phyloP scores from a whole-genome alignment of 2,888 invertebrate genomes.

The Sesia bembeciformis region DNA sequence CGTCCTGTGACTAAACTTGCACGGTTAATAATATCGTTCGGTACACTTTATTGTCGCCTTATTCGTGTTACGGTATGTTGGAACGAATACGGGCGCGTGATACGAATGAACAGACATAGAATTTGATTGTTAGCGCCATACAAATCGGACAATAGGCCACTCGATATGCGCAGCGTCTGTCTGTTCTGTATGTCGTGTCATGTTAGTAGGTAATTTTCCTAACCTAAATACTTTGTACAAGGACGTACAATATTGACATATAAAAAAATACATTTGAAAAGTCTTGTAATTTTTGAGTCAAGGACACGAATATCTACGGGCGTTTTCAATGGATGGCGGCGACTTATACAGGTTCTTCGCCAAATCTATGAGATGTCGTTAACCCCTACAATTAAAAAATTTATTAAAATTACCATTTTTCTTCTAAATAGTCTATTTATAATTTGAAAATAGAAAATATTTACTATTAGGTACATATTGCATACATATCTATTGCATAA shows the following conservation, averaged over 20 bases:
- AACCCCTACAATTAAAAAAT: no score
- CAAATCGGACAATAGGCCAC: conserved; percentile 51
- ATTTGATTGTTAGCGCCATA: conserved; percentile 46
- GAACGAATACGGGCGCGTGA: conserved; percentile 65
- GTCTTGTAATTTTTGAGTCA: no score
- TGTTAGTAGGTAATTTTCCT: conserved; percentile 52
- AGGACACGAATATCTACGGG: no score
- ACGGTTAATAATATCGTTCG: conserved; percentile 47
- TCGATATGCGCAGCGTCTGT: conserved; percentile 44
- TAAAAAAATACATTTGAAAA: no score
- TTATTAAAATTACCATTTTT: no score
- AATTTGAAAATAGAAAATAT: no score
- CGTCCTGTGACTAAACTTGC: conserved; percentile 49
- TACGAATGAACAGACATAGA: conserved; percentile 45
- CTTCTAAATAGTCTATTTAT: no score
- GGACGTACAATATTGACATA: conserved; percentile 27
- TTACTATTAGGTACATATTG: no score
- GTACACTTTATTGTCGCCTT: conserved; percentile 51
- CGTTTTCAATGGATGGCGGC: no score
- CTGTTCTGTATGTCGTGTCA: conserved; percentile 37
- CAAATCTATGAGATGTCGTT: no score
- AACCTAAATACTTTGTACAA: conserved; percentile 60
- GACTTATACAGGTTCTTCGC: no score
- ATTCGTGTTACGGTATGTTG: conserved; percentile 69
- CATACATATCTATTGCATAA: no score